Conservation (phyloP, 92 coral and sea anemone genomes). For the Anthopleura xanthogrammica region DNA sequence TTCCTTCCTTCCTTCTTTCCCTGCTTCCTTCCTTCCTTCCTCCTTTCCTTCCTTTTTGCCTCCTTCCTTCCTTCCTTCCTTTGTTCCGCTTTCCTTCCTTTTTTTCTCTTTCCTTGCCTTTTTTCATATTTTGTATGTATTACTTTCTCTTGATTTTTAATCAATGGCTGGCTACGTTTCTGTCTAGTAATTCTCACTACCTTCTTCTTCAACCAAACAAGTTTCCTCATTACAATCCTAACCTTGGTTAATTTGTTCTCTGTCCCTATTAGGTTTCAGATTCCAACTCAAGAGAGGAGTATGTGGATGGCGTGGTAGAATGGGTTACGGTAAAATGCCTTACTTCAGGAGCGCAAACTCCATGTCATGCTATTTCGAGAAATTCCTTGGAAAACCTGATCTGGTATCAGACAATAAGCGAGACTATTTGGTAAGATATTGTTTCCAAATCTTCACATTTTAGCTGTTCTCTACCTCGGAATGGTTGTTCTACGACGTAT, state of each 20-base stretch:
- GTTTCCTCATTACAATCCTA: too few relatives aligned
- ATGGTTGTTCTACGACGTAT: too few relatives aligned
- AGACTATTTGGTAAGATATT: slow-evolving; percentile 20
- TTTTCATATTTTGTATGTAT: neutral
- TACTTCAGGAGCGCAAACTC: slow-evolving; percentile 5
- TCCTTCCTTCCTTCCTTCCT: too few relatives aligned
- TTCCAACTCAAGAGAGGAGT: neutral
- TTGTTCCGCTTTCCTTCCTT: too few relatives aligned
- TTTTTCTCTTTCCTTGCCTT: too few relatives aligned
- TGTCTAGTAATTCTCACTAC: too few relatives aligned
- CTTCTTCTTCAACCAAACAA: too few relatives aligned
- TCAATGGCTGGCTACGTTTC: too few relatives aligned
- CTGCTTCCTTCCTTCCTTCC: neutral
- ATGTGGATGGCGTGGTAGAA: slow-evolving; percentile 19
- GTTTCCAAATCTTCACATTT: neutral
- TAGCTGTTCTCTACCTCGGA: neutral
- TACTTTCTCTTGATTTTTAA: neutral
- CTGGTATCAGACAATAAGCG: slow-evolving; percentile 9
- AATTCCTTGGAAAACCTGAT: slow-evolving; percentile 28
- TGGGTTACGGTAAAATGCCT: neutral
- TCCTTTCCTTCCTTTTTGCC: neutral
- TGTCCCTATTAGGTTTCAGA: neutral
- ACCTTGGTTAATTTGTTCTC: too few relatives aligned
- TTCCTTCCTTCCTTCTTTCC: neutral
- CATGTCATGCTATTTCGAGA: slow-evolving; percentile 16